These are phyloP conservation scores for Butorides virescens DNA, from an alignment of 2,113 vertebrate genomes.

Conservation along the genomic window DNA sequence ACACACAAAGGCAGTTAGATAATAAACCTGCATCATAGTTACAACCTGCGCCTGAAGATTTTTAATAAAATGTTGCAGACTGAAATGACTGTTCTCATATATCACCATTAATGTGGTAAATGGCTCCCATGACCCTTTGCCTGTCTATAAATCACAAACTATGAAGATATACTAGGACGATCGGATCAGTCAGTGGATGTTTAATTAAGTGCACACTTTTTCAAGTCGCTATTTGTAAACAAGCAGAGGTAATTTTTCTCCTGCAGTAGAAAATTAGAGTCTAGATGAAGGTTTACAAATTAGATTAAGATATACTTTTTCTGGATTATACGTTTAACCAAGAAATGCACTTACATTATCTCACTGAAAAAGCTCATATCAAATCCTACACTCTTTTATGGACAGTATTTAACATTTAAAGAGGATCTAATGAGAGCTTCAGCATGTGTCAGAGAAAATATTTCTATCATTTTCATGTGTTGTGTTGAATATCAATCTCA, in stretches of 20 bases:
- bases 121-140: conserved; percentile 42
- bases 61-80: conserved; percentile 52
- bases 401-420: not conserved
- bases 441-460: not conserved
- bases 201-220: conserved; percentile 61
- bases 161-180: conserved; percentile 26
- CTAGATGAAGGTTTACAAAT: conserved; percentile 26
- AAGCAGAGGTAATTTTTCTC: conserved; percentile 32
- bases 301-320: conserved; percentile 7
- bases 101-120: conserved; percentile 42
- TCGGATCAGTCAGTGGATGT: conserved; percentile 29
- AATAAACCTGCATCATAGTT: not conserved
- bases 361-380: not conserved
- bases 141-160: conserved; percentile 67
- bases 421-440: not conserved
- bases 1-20: not conserved
- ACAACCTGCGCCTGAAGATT: not conserved
- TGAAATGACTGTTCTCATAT: conserved; percentile 51
- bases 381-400: not conserved
- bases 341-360: not conserved
- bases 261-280: conserved; percentile 18
- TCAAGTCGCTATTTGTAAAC: conserved; percentile 58
- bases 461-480: not conserved
- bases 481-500: not conserved
- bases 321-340: not conserved